Evolutionary conservation across 2,797 vertebrate genomes (phyloP).

Genomic region (Neopelma chrysocephalum): DNA sequence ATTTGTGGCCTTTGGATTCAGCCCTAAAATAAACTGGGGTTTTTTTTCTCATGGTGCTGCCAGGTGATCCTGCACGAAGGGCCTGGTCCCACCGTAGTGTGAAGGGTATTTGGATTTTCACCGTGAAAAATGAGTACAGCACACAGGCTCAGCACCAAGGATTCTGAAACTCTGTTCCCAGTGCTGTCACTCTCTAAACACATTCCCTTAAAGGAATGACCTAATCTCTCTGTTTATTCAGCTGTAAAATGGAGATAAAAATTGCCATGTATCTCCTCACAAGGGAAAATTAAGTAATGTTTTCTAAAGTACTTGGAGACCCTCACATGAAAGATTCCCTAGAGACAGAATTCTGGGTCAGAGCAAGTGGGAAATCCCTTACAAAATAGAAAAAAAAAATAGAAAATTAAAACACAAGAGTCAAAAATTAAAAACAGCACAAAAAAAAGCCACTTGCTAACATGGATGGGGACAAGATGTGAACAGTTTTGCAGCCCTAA

Average conservation of each 20-base stretch:
- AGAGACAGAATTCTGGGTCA: neutral
- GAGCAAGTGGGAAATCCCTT: neutral
- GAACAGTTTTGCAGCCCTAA: neutral
- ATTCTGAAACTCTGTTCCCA: neutral
- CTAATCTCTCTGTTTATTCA: conserved; percentile 55
- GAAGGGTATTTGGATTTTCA: neutral
- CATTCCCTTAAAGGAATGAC: neutral
- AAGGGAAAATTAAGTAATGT: conserved; percentile 10
- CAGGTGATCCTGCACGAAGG: neutral
- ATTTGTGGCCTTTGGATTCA: neutral
- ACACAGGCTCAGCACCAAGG: neutral
- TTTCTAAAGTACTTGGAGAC: neutral
- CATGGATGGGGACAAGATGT: neutral
- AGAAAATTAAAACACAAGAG: neutral
- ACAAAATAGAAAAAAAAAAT: neutral
- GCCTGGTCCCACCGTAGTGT: neutral
- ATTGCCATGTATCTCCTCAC: neutral
- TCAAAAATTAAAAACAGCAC: neutral
- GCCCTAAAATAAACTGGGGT: neutral
- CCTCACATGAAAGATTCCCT: neutral
- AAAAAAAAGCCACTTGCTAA: neutral
- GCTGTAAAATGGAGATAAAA: conserved; percentile 52
- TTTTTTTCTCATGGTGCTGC: neutral
- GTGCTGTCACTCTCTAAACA: neutral
- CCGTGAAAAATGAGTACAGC: neutral